Base-by-base conservation (phyloP, 2,797 vertebrate species). In the Chromobotia macracanthus region DNA sequence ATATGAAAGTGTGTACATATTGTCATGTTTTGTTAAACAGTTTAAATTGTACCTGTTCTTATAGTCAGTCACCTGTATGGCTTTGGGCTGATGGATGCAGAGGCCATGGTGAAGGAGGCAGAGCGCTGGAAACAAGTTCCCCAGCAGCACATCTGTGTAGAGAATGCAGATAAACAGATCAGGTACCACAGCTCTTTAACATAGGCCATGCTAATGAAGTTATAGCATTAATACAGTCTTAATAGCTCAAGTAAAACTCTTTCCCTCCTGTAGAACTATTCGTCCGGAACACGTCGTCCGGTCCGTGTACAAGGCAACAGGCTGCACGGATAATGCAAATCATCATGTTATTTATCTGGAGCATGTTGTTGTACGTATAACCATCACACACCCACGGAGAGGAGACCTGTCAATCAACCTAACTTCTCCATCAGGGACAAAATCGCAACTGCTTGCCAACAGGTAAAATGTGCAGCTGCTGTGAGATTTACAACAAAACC, bases 51-150 rank as follows among this genome's bases (percentile, higher is more conserved):
- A 56, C 56, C 82, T 86, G 46, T 86, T 87, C 76, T 87, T 85
- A 9, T 90, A 99, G 98, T 99, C 89, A 99, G 98, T 87, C 98
- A 99, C 75, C 93, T 99, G 63, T 99, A 99, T 74, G 98, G 98
- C 86, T 99, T 99, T 84, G 98, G 98, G 80, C 91, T 99, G 87
- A 99, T 99, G 97, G 97, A 99, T 60, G 98, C 98, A 0, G 98
- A 99, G 91, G 97, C 97, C 38, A 99, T 99, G 97, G 98, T 99
- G 89, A 95, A 95, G 90, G 97, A 99, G 89, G 98, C 98, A 0
- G 97, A 97, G 89, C 94, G 94, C 83, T 99, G 98, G 98, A 97
- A 95, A 82, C 95, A 96, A 0, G 96, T 99, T n/a, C 97, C 98
- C 23, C 56, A 91, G 73, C 98, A 99, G 88, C 97, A 97, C 25